Percentiles rank a stretch among this genome's conserved stretches.
Evolutionary conservation across 2,797 vertebrate species (phyloP).

Genomic region (Parauchenoglanis ngamensis): DNA sequence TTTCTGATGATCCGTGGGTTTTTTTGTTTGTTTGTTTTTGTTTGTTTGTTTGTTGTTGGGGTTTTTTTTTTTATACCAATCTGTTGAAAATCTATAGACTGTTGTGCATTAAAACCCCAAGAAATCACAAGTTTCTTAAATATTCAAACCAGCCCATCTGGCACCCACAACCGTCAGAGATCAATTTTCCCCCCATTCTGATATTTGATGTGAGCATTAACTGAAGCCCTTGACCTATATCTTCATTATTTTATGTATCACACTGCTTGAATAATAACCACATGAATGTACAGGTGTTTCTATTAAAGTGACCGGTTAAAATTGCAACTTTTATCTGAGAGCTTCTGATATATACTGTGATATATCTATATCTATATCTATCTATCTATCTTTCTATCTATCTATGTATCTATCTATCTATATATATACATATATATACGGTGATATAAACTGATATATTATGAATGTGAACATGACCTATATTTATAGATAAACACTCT

Average conservation of each 20-base stretch:
- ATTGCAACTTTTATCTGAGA: background rate
- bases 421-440: too few species aligned
- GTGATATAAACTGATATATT: background rate
- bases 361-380: too few species aligned
- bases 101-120: background rate
- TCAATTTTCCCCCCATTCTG: background rate
- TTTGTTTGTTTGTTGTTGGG: background rate
- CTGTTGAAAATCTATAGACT: background rate
- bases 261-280: background rate
- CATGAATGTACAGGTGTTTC: background rate
- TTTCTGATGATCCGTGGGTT: background rate
- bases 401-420: too few species aligned
- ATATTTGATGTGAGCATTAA: too few species aligned
- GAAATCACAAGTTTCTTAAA: background rate
- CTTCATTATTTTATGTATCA: background rate
- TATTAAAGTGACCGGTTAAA: background rate
- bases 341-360: too few species aligned
- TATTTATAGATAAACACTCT: background rate
- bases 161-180: background rate
- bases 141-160: background rate
- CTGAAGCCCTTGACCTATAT: background rate
- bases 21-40: background rate
- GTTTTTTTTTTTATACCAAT: background rate
- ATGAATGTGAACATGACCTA: background rate
- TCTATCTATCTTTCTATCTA: too few species aligned